Percentiles rank a stretch among this genome's conserved stretches.
These are phyloP conservation scores for Rhynchotus rufescens DNA, from an alignment of 2,797 vertebrate species.

Conservation along the genomic window DNA sequence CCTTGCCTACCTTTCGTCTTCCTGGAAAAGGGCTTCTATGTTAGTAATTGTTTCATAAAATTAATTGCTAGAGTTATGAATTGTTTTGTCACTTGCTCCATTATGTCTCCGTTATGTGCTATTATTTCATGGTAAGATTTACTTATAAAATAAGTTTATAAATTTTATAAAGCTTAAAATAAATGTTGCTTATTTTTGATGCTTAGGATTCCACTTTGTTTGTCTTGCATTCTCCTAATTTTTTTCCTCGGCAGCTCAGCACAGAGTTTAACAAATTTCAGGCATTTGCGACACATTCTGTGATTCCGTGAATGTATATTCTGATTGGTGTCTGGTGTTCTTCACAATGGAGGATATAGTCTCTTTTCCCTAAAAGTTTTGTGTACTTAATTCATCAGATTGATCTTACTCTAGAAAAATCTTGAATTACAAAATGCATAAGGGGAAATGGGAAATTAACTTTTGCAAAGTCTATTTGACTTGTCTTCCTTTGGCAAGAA, in stretches of 20 bases:
- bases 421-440: not conserved
- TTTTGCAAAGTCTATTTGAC: not conserved
- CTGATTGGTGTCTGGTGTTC: not conserved
- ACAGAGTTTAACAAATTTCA: not conserved
- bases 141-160: not conserved
- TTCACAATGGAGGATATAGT: not conserved
- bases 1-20: not conserved
- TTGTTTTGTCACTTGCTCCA: constrained; percentile 1
- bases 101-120: not conserved
- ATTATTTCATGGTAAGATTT: not conserved
- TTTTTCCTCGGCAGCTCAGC: not conserved
- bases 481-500: not conserved
- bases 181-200: not conserved
- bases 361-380: not conserved
- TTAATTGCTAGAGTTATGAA: constrained; percentile 28
- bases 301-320: not conserved
- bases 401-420: not conserved
- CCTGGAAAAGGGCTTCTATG: constrained; percentile 49
- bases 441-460: not conserved
- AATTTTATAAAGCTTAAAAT: not conserved
- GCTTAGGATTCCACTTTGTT: not conserved
- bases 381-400: not conserved
- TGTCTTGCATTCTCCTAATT: not conserved
- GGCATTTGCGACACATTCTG: not conserved
- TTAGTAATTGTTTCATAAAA: constrained; percentile 32